Base-by-base conservation (phyloP, 2,797 vertebrate species). In the Euphonia xanthogaster region DNA sequence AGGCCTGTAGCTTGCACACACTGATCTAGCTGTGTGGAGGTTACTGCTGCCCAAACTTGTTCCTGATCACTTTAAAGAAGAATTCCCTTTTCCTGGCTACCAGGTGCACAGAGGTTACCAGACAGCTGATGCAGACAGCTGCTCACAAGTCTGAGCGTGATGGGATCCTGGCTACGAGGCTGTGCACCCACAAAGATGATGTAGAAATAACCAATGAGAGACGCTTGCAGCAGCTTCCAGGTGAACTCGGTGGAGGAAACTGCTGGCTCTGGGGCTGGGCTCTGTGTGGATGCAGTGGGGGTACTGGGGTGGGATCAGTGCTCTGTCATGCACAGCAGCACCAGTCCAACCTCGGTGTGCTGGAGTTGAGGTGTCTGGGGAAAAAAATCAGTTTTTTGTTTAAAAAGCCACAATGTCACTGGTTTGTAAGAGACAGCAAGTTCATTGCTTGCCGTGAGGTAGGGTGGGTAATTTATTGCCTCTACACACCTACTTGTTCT, bases 131-230 rank as follows among this genome's bases (percentile, higher is more conserved):
- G 91, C 96, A 97, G 82, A 99, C 99, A 0, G 97, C 98, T 73
- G 94, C 97, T 83, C 98, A 99, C 92, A 97, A 91, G 61, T 98
- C 99, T 10, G 99, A 99, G 96, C 97, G 90, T 72, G 98, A 99
- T 20, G 99, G 99, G 51, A 99, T 99, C 89, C 96, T 99, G 90
- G 99, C 99, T 30, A 99, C 99, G 0, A 98, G 98, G 81, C 98
- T 99, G 51, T 99, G 99, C 96, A 99, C 99, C 5, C 99, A 99
- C 97, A 99, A 99, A 96, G 99, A 99, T 51, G 99, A 99, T 3
- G 99, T 99, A 80, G 99, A 99, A 91, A 96, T 99, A 70, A 99
- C 99, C 21, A 99, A 99, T 1, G 97, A 99, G 85, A 98, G 96
- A 80, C 81, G 98, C 86, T 98, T 99, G 63, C 98, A 98, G 72